phyloP scores from a whole-genome alignment of 2,888 invertebrate species.

The Plemyria rubiginata region DNA sequence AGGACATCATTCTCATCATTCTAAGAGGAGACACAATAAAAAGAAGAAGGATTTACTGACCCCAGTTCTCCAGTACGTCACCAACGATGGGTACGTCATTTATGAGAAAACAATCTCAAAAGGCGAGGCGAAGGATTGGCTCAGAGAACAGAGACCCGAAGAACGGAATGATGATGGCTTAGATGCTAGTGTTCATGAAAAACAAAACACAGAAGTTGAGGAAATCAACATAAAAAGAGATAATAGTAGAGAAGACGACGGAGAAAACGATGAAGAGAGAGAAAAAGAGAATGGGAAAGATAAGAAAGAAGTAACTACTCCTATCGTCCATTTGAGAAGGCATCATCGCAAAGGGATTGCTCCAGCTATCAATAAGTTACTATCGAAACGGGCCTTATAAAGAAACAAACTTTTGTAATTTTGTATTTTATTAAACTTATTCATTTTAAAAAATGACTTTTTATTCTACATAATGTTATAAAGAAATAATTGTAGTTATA shows the following conservation, averaged over 20 bases:
- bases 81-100: slow-evolving; percentile 76
- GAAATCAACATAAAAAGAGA: slow-evolving; percentile 12
- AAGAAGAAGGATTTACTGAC: slow-evolving; percentile 58
- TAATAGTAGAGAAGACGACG: slow-evolving; percentile 26
- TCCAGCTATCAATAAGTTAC: slow-evolving; percentile 13
- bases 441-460: too few species aligned
- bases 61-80: slow-evolving; percentile 74
- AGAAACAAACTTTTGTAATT: slow-evolving; percentile 22
- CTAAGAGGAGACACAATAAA: slow-evolving; percentile 43
- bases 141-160: slow-evolving; percentile 38
- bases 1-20: slow-evolving; percentile 41
- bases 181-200: slow-evolving; percentile 36
- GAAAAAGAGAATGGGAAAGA: slow-evolving; percentile 20
- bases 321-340: slow-evolving; percentile 13
- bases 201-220: slow-evolving; percentile 13
- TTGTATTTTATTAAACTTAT: slow-evolving; percentile 32
- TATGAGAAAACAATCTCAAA: slow-evolving; percentile 73
- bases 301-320: slow-evolving; percentile 24
- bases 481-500: too few species aligned
- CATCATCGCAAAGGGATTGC: slow-evolving; percentile 31
- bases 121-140: slow-evolving; percentile 71
- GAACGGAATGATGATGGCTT: slow-evolving; percentile 25
- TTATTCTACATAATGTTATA: too few species aligned
- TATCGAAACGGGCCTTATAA: slow-evolving; percentile 11
- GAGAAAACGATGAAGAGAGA: slow-evolving; percentile 11